A percentile compares a stretch with the other conserved stretches of the same genome.
These are phyloP conservation scores for Microplitis manilae DNA, from an alignment of 2,888 invertebrate species.

Conservation along the genomic window DNA sequence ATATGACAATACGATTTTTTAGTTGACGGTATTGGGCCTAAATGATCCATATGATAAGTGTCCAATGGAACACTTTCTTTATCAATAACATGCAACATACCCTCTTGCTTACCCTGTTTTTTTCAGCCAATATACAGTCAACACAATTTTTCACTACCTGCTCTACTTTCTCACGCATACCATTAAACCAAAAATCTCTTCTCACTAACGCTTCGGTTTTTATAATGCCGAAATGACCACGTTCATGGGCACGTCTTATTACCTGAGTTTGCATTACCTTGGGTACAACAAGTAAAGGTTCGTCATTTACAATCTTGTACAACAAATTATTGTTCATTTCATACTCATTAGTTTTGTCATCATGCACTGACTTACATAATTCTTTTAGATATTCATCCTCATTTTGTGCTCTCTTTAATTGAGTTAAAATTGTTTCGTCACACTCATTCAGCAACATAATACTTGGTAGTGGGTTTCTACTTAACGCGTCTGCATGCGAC, in stretches of 20 bases:
- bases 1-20: conserved; percentile 33
- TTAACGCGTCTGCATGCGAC: conserved; percentile 30
- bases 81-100: conserved; percentile 38
- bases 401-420: conserved; percentile 29
- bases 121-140: too few relatives aligned
- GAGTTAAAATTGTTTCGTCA: conserved; percentile 26
- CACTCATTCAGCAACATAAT: conserved; percentile 24
- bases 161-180: too few relatives aligned
- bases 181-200: too few relatives aligned
- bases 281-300: conserved; percentile 31
- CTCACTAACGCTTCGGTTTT: too few relatives aligned
- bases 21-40: conserved; percentile 44
- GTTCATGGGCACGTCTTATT: too few relatives aligned
- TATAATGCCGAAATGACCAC: too few relatives aligned
- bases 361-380: conserved; percentile 11
- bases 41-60: conserved; percentile 46
- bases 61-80: conserved; percentile 45
- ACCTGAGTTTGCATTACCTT: conserved; percentile 32
- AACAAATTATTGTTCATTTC: conserved; percentile 17
- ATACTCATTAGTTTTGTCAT: conserved; percentile 11
- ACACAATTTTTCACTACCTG: too few relatives aligned
- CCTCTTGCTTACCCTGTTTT: conserved; percentile 47
- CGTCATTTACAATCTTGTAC: conserved; percentile 28
- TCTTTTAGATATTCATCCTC: conserved; percentile 29
- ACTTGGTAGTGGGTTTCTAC: conserved; percentile 21